Evolutionary conservation across 2,888 invertebrate species (phyloP).

Genomic region (Ypsolopha sequella): DNA sequence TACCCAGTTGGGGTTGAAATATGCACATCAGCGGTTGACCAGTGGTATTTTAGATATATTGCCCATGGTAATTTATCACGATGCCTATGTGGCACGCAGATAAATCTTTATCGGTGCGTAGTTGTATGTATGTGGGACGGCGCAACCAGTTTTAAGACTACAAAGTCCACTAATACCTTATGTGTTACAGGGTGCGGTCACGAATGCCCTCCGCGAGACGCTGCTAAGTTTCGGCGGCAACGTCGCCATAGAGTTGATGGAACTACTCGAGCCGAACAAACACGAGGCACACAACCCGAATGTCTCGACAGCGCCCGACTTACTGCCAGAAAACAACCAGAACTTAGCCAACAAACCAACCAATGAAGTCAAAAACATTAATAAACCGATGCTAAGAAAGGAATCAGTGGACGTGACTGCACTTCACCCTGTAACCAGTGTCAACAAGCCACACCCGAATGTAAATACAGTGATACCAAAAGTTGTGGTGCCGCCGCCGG

Average conservation of each 20-base stretch:
- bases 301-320: constrained; percentile 5
- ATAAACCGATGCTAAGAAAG: constrained; percentile 19
- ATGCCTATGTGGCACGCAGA: too few species aligned
- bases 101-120: too few species aligned
- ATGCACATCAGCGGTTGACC: too few species aligned
- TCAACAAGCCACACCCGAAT: constrained; percentile 6
- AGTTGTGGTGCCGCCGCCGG: constrained; percentile 10
- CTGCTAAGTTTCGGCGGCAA: constrained; percentile 55
- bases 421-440: not conserved
- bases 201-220: constrained; percentile 57
- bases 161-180: not conserved
- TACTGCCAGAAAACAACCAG: constrained; percentile 31
- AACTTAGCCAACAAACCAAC: constrained; percentile 25
- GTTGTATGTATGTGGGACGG: too few species aligned
- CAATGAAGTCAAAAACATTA: constrained; percentile 25
- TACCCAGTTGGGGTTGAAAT: too few species aligned
- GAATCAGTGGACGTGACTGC: constrained; percentile 14
- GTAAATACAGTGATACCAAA: constrained; percentile 16
- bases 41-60: too few species aligned
- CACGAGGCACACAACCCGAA: constrained; percentile 11
- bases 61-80: too few species aligned
- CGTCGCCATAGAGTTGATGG: constrained; percentile 42
- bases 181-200: constrained; percentile 46
- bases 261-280: constrained; percentile 29
- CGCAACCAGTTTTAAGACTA: not conserved